A percentile compares a stretch with the other conserved stretches of the same genome.
phyloP scores from a whole-genome alignment of 1,140 invertebrate species.

The Zaprionus taronus region DNA sequence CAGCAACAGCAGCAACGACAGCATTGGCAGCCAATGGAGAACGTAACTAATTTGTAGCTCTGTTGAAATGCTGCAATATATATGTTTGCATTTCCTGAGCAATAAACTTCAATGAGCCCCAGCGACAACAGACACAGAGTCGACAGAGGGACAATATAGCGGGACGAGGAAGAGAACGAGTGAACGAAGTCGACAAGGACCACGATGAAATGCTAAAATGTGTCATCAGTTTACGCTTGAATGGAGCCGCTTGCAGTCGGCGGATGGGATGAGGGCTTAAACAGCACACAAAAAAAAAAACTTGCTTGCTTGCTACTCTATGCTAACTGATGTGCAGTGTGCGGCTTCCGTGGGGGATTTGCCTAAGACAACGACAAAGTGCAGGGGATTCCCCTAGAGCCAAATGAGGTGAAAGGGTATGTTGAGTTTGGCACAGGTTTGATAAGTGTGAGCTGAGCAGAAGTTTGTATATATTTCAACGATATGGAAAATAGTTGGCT shows the following conservation, averaged over 20 bases:
- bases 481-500: no score
- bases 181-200: constrained; percentile 25
- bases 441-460: not conserved
- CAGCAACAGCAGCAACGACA: not conserved
- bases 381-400: constrained; percentile 9
- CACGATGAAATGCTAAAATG: constrained; percentile 70
- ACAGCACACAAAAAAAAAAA: constrained; percentile 4
- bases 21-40: constrained; percentile 51
- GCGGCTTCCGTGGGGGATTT: constrained; percentile 34
- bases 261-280: constrained; percentile 19
- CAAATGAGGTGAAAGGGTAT: not conserved
- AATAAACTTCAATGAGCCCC: constrained; percentile 74
- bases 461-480: no score
- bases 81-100: constrained; percentile 75
- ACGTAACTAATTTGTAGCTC: constrained; percentile 75
- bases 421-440: not conserved
- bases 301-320: not conserved
- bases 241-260: constrained; percentile 13
- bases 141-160: constrained; percentile 9
- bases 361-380: constrained; percentile 52
- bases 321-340: constrained; percentile 32
- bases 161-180: not conserved
- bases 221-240: constrained; percentile 63
- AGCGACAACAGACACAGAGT: constrained; percentile 22
- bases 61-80: constrained; percentile 68